Evolutionary conservation across 2,797 vertebrate genomes (phyloP).

Genomic region (Neoniphon sammara): DNA sequence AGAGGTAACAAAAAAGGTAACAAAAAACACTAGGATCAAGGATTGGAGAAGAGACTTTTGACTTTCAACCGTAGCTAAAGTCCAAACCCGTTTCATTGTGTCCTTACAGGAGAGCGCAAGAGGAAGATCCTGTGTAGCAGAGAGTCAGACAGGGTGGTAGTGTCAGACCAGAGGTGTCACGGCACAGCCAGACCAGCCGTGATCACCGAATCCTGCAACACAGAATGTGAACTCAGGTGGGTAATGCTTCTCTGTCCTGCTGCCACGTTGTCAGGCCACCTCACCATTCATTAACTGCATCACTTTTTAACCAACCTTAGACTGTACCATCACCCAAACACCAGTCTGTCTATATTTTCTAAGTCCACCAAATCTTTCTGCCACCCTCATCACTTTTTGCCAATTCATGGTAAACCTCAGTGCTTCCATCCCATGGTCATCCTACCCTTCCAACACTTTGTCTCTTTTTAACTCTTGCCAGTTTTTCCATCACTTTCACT

Average conservation of each 20-base stretch:
- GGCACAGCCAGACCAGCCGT: conserved; percentile 85
- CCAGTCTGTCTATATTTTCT: background rate
- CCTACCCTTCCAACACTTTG: background rate
- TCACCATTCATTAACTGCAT: background rate
- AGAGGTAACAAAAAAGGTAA: too few relatives aligned
- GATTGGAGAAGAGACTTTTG: background rate
- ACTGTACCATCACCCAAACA: background rate
- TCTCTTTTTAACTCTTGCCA: background rate
- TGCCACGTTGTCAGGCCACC: too few relatives aligned
- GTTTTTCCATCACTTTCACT: background rate
- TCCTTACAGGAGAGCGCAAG: conserved; percentile 88
- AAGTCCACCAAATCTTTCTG: background rate
- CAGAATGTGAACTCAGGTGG: conserved; percentile 96
- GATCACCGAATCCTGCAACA: conserved; percentile 90
- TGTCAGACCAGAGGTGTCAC: conserved; percentile 97
- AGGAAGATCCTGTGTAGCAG: conserved; percentile 91
- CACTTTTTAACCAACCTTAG: background rate
- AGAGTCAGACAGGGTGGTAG: conserved; percentile 92
- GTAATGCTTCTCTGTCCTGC: conserved; percentile 7
- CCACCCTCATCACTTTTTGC: too few relatives aligned
- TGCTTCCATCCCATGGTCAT: too few relatives aligned
- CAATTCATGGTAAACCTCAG: background rate
- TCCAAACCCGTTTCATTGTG: conserved; percentile 14
- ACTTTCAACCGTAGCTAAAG: background rate
- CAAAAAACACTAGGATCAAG: background rate